Percentiles rank a stretch among this genome's conserved stretches.
Evolutionary conservation across 1,140 invertebrate species (phyloP).

Genomic region (Leptopilina clavipes): DNA sequence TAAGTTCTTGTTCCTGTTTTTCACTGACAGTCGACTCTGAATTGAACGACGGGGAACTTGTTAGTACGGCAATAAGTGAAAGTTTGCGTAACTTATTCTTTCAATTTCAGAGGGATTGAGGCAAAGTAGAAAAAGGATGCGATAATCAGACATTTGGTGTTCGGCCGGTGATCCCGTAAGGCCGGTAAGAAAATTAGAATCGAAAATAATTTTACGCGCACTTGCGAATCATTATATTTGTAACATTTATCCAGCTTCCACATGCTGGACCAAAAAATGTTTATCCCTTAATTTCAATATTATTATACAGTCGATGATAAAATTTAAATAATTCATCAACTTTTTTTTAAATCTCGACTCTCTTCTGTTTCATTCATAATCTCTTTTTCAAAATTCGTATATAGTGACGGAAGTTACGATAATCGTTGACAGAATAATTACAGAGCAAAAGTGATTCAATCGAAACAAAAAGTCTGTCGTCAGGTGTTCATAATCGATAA

Average conservation of each 20-base stretch:
- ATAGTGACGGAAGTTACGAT: background rate
- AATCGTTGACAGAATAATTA: conserved; percentile 20
- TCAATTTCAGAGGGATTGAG: conserved; percentile 39
- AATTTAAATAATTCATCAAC: background rate
- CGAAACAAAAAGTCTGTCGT: background rate
- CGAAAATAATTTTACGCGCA: background rate
- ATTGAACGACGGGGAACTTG: conserved; percentile 51
- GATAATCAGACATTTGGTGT: conserved; percentile 56
- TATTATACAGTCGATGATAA: too few relatives aligned
- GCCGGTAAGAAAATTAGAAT: conserved; percentile 64
- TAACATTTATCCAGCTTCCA: background rate
- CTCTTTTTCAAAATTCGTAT: background rate
- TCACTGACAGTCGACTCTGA: conserved; percentile 56
- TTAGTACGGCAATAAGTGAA: conserved; percentile 44
- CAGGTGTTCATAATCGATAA: background rate
- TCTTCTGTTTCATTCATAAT: background rate
- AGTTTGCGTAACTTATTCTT: conserved; percentile 52
- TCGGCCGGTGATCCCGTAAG: conserved; percentile 64
- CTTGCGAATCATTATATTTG: background rate
- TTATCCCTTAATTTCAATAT: too few relatives aligned
- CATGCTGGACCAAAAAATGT: background rate
- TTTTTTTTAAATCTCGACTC: background rate
- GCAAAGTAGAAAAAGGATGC: conserved; percentile 53
- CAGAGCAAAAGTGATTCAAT: background rate
- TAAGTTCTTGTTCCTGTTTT: conserved; percentile 54